Conservation (phyloP, 1,140 invertebrate genomes). For the Varroa destructor region DNA sequence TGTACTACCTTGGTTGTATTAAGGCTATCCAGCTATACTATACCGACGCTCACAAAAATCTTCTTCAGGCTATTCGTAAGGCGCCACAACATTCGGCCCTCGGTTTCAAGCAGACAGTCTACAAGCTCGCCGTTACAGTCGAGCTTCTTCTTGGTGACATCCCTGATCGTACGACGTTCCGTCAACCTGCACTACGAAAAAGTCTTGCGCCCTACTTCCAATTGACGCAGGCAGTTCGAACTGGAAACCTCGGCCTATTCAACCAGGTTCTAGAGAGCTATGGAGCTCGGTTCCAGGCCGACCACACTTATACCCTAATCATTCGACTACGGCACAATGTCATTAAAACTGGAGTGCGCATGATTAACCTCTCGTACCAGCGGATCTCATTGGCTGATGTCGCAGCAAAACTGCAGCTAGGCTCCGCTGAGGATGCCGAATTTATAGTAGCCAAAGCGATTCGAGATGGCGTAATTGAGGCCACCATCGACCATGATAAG, state of each 20-base stretch:
- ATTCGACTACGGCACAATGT: slow-evolving; percentile 91
- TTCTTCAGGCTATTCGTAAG: slow-evolving; percentile 80
- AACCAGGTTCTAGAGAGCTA: slow-evolving; percentile 82
- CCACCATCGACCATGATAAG: slow-evolving; percentile 82
- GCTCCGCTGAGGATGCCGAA: slow-evolving; percentile 92
- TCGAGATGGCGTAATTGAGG: slow-evolving; percentile 94
- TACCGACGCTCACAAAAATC: slow-evolving; percentile 84
- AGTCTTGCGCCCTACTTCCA: slow-evolving; percentile 90
- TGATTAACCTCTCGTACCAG: slow-evolving; percentile 91
- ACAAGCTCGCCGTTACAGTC: slow-evolving; percentile 89
- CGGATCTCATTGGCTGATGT: slow-evolving; percentile 88
- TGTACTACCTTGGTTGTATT: slow-evolving; percentile 88
- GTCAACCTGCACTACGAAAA: slow-evolving; percentile 68
- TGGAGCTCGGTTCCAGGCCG: slow-evolving; percentile 64
- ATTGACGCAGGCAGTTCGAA: slow-evolving; percentile 86
- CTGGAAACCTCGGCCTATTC: slow-evolving; percentile 86
- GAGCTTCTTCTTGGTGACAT: slow-evolving; percentile 92
- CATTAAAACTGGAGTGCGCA: slow-evolving; percentile 94
- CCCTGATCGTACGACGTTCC: slow-evolving; percentile 59
- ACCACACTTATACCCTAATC: slow-evolving; percentile 89
- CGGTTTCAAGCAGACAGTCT: slow-evolving; percentile 93
- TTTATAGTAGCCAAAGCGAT: slow-evolving; percentile 99
- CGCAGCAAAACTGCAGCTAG: slow-evolving; percentile 77
- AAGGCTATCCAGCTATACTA: slow-evolving; percentile 94
- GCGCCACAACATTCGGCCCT: slow-evolving; percentile 90